Percentiles rank a stretch among this genome's conserved stretches.
Conservation (phyloP, 1,140 invertebrate genomes). For the Caerostris extrusa region DNA sequence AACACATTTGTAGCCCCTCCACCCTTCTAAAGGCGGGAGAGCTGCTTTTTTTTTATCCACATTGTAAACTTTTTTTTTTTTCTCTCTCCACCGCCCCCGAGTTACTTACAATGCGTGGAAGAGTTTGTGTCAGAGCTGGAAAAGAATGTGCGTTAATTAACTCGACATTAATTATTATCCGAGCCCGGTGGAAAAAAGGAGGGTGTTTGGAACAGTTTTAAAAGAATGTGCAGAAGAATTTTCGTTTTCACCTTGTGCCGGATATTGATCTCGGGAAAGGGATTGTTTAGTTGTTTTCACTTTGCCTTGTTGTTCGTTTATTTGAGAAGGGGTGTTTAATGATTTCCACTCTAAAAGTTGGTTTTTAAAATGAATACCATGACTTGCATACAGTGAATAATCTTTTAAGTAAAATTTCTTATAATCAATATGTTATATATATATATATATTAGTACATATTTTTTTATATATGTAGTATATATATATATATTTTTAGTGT, state of each 20-base stretch:
- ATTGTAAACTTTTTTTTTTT: not conserved
- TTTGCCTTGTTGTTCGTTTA: not conserved
- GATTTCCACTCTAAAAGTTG: no score
- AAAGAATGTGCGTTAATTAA: conserved; percentile 64
- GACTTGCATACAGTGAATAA: no score
- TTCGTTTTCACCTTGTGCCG: not conserved
- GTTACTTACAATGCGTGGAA: no score
- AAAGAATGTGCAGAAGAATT: conserved; percentile 4
- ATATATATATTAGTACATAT: no score
- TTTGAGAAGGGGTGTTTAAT: no score
- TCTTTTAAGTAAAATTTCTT: no score
- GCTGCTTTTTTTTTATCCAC: not conserved
- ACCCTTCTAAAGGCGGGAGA: not conserved
- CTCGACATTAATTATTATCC: conserved; percentile 51
- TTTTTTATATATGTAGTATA: no score
- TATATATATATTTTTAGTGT: no score
- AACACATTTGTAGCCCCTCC: conserved; percentile 24
- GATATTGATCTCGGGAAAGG: not conserved
- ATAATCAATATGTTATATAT: no score
- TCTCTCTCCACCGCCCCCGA: not conserved
- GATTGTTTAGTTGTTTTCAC: not conserved
- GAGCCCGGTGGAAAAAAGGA: not conserved
- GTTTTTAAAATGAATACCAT: no score
- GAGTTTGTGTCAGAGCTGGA: not conserved
- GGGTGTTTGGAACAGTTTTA: conserved; percentile 12